Evolutionary conservation across 2,888 invertebrate species (phyloP), one percentile per base, ranked within the genome.

Genomic region (Leucophenga montana): DNA sequence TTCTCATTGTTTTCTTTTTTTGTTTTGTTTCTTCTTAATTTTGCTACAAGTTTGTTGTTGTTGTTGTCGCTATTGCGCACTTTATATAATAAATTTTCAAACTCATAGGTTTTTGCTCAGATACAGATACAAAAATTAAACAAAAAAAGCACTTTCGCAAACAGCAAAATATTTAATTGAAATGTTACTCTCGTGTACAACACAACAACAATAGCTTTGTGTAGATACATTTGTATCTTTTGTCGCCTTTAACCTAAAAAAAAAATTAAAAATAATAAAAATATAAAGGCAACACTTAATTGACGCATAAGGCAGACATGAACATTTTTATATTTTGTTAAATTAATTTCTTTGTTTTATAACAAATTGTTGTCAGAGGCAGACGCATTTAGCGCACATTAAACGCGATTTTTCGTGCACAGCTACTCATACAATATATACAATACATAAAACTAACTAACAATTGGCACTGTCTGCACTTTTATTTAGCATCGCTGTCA

Each of bases 1-100:
- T 72, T 72, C 8, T 68, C 44, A 59, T 69, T 33, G 56, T 62
- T 66, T 31, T 33, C 54, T 44, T 39, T 66, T 13, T 66, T 54
- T 39, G 3, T n/a, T n/a, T n/a, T 66, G 16, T 56, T 13, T 56
- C 14, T 57, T 44, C 33, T 44, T n/a, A 33, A n/a, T 56, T 14
- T 18, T 14, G 13, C 44, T 62, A 20, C 44, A 4, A 46, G 11
- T 46, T 62, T 62, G 18, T 62, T 44, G 20, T 62, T 62, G 22
- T 62, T 46, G n/a, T n/a, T n/a, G n/a, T n/a, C n/a, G 20, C 18
- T 20, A 22, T 20, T 64, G 62, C 46, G 46, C 62, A 46, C 18
- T 46, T 46, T 48, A 62, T 22, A 46, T 39, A 39, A 11, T 39
- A 39, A 39, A 39, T 5, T 39, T 39, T 39, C 11, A 39, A 39